A percentile compares a stretch with the other conserved stretches of the same genome.
Conservation (phyloP, 2,797 vertebrate species). For the Podargus strigoides region DNA sequence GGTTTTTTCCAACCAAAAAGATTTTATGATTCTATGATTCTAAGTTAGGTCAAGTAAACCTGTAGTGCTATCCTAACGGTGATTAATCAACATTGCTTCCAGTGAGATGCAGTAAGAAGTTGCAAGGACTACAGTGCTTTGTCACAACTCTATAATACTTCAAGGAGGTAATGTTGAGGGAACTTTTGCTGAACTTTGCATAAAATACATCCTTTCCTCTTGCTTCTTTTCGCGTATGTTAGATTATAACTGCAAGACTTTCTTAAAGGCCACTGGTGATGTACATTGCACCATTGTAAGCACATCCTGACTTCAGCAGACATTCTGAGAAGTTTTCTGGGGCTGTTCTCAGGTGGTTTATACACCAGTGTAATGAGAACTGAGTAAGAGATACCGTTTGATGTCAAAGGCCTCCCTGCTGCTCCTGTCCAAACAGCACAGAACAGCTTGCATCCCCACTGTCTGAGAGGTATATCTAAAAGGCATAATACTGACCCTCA, state of each 20-base stretch:
- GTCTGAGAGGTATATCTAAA: not conserved
- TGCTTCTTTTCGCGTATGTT: not conserved
- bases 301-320: not conserved
- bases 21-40: too few relatives aligned
- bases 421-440: not conserved
- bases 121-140: not conserved
- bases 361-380: not conserved
- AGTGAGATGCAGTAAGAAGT: not conserved
- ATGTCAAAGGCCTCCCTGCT: not conserved
- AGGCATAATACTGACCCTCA: fast-evolving
- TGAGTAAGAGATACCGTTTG: not conserved
- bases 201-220: not conserved
- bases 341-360: not conserved
- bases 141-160: not conserved
- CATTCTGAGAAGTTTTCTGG: not conserved
- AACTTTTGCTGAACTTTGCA: not conserved
- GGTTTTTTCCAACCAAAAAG: too few relatives aligned
- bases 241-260: not conserved
- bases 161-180: not conserved
- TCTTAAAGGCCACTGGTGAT: not conserved
- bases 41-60: not conserved
- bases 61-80: not conserved
- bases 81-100: not conserved
- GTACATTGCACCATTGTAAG: fast-evolving
- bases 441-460: not conserved